Evolutionary conservation across 2,888 invertebrate genomes (phyloP).

Genomic region (Blastobasis adustella): DNA sequence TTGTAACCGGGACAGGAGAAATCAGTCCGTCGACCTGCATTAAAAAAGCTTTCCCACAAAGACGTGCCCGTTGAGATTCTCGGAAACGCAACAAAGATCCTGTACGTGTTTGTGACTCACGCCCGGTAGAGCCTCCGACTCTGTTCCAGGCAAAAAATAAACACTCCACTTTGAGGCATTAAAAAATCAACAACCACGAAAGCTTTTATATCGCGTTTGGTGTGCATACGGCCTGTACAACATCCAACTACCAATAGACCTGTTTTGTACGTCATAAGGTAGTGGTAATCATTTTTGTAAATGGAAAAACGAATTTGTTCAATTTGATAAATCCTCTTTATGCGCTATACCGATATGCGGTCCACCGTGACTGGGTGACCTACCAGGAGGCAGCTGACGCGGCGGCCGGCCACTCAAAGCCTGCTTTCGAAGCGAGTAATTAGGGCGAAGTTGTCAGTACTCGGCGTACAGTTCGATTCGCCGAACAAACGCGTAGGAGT

Average conservation of each 20-base stretch:
- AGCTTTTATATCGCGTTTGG: too few relatives aligned
- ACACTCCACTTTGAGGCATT: slow-evolving; percentile 17
- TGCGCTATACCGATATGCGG: too few relatives aligned
- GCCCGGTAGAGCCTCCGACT: slow-evolving; percentile 41
- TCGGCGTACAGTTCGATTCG: slow-evolving; percentile 60
- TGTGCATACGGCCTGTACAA: too few relatives aligned
- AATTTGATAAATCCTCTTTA: too few relatives aligned
- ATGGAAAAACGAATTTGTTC: too few relatives aligned
- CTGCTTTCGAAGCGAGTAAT: slow-evolving; percentile 28
- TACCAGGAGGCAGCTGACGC: too few relatives aligned
- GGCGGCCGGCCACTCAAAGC: slow-evolving; percentile 1
- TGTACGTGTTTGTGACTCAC: slow-evolving; percentile 62
- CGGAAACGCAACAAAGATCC: slow-evolving; percentile 72
- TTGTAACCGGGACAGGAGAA: slow-evolving; percentile 51
- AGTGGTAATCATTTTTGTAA: too few relatives aligned
- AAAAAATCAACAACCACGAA: slow-evolving; percentile 5
- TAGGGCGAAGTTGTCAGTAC: slow-evolving; percentile 53
- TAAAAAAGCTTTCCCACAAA: slow-evolving; percentile 65
- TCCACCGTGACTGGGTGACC: too few relatives aligned
- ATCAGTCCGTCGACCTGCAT: slow-evolving; percentile 63
- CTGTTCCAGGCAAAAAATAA: slow-evolving; percentile 41
- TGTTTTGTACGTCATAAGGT: too few relatives aligned
- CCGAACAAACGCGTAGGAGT: slow-evolving; percentile 65
- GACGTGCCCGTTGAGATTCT: slow-evolving; percentile 56
- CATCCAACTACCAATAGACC: too few relatives aligned